Evolutionary conservation across 2,113 vertebrate species (phyloP).

Genomic region (Anthoscopus minutus): DNA sequence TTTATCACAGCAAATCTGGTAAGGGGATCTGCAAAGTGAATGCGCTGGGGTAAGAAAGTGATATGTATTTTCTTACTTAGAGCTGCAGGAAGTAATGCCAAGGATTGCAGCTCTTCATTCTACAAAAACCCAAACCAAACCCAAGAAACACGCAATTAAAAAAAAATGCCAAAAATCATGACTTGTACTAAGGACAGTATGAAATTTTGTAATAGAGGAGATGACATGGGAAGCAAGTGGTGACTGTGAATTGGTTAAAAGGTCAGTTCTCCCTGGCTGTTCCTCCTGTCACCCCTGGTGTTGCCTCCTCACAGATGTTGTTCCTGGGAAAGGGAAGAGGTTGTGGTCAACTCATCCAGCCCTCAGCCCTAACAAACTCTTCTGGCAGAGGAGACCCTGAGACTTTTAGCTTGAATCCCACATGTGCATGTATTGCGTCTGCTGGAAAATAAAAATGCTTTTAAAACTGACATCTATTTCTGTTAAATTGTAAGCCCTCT

Average conservation of each 20-base stretch:
- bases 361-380: background rate
- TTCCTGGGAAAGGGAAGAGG: background rate
- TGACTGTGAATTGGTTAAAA: background rate
- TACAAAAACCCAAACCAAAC: background rate
- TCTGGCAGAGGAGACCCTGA: background rate
- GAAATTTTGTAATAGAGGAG: background rate
- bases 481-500: background rate
- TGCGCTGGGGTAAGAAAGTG: background rate
- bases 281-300: background rate
- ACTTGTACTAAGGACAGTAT: background rate
- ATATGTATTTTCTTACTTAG: background rate
- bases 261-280: background rate
- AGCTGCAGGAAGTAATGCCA: background rate
- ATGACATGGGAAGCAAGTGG: background rate
- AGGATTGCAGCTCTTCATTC: background rate
- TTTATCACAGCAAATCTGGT: background rate
- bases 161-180: background rate
- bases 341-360: accelerated
- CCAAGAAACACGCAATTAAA: background rate
- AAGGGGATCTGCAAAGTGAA: background rate
- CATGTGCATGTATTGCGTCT: background rate
- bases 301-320: background rate
- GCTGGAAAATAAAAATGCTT: background rate
- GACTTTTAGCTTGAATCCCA: background rate
- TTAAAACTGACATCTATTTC: background rate